Evolutionary conservation across 37 sponge, comb jelly and placozoan species (phyloP).

Genomic region (Ianthella basta): DNA sequence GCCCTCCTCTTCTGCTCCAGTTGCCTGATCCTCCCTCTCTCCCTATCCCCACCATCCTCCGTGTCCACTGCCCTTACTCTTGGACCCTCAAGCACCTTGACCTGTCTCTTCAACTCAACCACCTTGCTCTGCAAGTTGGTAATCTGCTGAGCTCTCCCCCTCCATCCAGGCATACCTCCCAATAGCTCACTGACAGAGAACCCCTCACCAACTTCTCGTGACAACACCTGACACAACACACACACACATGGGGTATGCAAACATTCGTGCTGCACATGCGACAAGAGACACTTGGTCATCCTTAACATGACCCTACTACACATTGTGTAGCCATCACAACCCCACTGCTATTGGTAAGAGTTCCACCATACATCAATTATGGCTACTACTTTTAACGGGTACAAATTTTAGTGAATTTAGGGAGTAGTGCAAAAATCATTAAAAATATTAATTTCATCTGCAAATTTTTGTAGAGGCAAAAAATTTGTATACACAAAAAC

Average conservation of each 20-base stretch:
- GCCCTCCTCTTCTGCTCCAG: slow-evolving; percentile 57
- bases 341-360: not conserved
- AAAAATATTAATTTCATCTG: too few relatives aligned
- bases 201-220: slow-evolving; percentile 70
- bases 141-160: slow-evolving; percentile 83
- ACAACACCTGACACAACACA: slow-evolving; percentile 31
- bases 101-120: slow-evolving; percentile 27
- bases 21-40: slow-evolving; percentile 54
- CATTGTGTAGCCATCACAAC: too few relatives aligned
- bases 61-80: too few relatives aligned
- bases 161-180: slow-evolving; percentile 60
- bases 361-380: not conserved
- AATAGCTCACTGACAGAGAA: slow-evolving; percentile 40
- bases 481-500: too few relatives aligned
- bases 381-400: not conserved
- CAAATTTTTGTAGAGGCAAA: too few relatives aligned
- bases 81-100: not conserved
- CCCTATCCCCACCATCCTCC: not conserved
- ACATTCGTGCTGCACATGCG: too few relatives aligned
- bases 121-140: slow-evolving; percentile 67
- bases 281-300: too few relatives aligned
- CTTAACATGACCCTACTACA: too few relatives aligned
- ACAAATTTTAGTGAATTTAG: too few relatives aligned
- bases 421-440: too few relatives aligned
- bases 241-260: too few relatives aligned